phyloP scores from a whole-genome alignment of 2,888 invertebrate genomes.

The Caprella mutica region DNA sequence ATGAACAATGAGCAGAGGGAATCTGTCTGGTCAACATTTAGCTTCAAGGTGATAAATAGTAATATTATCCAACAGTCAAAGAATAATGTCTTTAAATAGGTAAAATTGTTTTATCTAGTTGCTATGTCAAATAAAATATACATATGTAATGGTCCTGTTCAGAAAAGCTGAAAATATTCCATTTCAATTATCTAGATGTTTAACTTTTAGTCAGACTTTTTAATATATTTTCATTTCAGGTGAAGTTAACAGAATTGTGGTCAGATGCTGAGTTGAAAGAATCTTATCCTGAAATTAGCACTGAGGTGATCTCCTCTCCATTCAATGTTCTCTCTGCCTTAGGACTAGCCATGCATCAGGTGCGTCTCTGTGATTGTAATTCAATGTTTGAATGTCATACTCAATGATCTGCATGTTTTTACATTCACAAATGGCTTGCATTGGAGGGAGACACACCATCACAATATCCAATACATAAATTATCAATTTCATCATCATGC shows the following conservation, averaged over 20 bases:
- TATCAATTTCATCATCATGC: too few species aligned
- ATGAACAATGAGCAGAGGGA: not conserved
- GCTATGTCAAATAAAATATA: too few species aligned
- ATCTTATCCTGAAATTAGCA: conserved; percentile 53
- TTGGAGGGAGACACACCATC: not conserved
- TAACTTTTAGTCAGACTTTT: conserved; percentile 8
- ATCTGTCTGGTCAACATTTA: not conserved
- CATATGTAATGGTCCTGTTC: too few species aligned
- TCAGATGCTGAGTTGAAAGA: conserved; percentile 44
- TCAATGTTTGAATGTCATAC: not conserved
- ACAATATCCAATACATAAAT: not conserved
- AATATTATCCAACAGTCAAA: too few species aligned
- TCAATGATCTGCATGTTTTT: not conserved
- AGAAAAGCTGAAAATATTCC: too few species aligned
- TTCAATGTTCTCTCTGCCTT: conserved; percentile 56
- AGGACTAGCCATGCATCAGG: conserved; percentile 69
- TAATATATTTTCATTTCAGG: conserved; percentile 16
- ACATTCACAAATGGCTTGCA: not conserved
- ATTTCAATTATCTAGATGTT: too few species aligned
- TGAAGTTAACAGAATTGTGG: conserved; percentile 16
- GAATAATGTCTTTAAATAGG: too few species aligned
- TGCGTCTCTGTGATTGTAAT: conserved; percentile 36
- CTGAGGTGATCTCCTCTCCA: conserved; percentile 57
- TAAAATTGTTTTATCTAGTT: not conserved
- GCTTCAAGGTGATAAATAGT: conserved; percentile 7